Base-by-base conservation (phyloP, 37 sponge, comb jelly and placozoan genomes). In the Bolinopsis microptera region DNA sequence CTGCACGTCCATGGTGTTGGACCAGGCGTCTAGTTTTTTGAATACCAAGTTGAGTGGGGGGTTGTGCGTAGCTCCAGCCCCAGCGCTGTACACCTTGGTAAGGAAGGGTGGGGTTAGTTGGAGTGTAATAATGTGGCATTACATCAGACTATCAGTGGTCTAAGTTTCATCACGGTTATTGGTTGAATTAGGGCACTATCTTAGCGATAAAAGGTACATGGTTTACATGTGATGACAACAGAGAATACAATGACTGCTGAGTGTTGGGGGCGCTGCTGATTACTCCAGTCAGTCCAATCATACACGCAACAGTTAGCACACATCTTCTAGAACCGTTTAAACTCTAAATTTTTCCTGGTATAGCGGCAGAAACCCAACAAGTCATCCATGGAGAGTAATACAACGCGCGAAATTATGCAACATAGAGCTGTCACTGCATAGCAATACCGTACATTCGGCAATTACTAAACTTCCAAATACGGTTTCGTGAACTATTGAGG, bases 21-120 rank as follows among this genome's bases (percentile, higher is more conserved):
- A 33, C 82, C 82, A 80, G 82, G 31, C 22, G 82, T 80, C 82
- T 1, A 80, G 82, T 22, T 80, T 80, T 37, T 80, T 80, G 82
- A 80, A 80, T 2, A 80, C 82, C 23, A 80, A 37, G 37, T 2
- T 35, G 24, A 80, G 82, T 9, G 82, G 82, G 35, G 82, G 82
- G 82, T 80, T 80, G 82, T 80, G 82, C 2, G 82, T 80, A 22
- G 37, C 82, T 35, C 82, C 82, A 3, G 82, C 34, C 16, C 38
- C 38, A 35, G 23, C 82, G 37, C 82, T 80, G 82, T 36, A 80
- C 16, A 80, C 82, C 82, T 80, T 34, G 37, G 38, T 18, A 30
- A 35, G 38, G 30, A 34, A 8, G 82, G 82, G 75, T 72, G n/a
- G n/a, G n/a, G n/a, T n/a, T n/a, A n/a, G n/a, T n/a, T n/a, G n/a